Conservation (phyloP, 2,888 invertebrate species). For the Uloborus plumipes region DNA sequence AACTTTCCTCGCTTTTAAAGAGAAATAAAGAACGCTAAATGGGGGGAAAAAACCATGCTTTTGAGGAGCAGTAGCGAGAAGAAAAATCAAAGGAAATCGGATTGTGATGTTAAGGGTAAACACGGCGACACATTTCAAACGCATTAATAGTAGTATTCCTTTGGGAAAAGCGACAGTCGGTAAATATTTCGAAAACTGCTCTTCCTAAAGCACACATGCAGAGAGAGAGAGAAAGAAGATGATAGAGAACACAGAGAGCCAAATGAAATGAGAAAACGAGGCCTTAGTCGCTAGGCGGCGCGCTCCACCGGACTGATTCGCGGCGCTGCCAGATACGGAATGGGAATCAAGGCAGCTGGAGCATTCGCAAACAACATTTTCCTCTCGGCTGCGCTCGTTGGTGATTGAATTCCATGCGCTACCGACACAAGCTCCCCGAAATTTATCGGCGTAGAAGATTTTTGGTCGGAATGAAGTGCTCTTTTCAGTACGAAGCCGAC, state of each 20-base stretch:
- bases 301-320: slow-evolving; percentile 48
- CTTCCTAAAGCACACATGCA: slow-evolving; percentile 24
- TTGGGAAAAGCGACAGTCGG: slow-evolving; percentile 42
- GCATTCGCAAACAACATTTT: slow-evolving; percentile 51
- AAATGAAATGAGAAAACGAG: slow-evolving; percentile 43
- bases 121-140: slow-evolving; percentile 39
- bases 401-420: slow-evolving; percentile 45
- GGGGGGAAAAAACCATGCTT: neutral
- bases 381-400: slow-evolving; percentile 51
- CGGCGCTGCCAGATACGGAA: slow-evolving; percentile 40
- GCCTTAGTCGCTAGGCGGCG: slow-evolving; percentile 37
- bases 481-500: too few species aligned
- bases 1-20: slow-evolving; percentile 1
- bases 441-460: slow-evolving; percentile 45
- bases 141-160: slow-evolving; percentile 32
- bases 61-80: neutral
- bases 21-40: neutral
- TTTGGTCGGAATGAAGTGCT: too few species aligned
- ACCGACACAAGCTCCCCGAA: slow-evolving; percentile 32
- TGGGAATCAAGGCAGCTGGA: slow-evolving; percentile 36
- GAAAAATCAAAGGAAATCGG: slow-evolving; percentile 34
- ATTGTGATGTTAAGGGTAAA: slow-evolving; percentile 28
- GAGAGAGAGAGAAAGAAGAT: slow-evolving; percentile 13
- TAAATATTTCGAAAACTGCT: slow-evolving; percentile 52
- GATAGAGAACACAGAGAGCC: slow-evolving; percentile 15